Base-by-base conservation (phyloP, 2,797 vertebrate species). In the Megaceryle alcyon region DNA sequence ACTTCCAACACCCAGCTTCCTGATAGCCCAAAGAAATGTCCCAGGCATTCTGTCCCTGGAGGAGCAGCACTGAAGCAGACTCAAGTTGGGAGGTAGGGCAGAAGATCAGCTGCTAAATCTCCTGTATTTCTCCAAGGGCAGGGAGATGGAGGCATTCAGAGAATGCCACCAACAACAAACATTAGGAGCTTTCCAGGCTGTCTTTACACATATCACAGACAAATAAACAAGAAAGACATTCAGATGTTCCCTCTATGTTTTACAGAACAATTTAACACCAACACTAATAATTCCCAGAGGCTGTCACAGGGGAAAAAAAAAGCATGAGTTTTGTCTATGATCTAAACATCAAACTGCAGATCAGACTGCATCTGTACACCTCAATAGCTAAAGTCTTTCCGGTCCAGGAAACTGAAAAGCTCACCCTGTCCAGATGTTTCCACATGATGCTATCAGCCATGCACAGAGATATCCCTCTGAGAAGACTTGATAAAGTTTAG, bases 281-380 rank as follows among this genome's bases (percentile, higher is more conserved):
- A 57, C 70, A 68, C 51, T 56, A 92, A 51, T 69, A 84, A 87
- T 66, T 90, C 92, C 78, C 91, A 90, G 85, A 80, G 85, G 77
- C 33, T 66, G 28, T 31, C 76, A 81, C 29, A 10, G 44, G 20
- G 31, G 3, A 2, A 48, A 66, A 60, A 60, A 85, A 84, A 72
- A 39, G 19, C 29, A 31, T 23, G 13, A 76, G 28, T 79, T 86
- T 51, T 77, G 73, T 44, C 86, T 88, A 39, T 82, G 77, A 85
- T 68, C 88, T 94, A 33, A 95, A 92, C 88, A 96, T 95, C 90
- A 96, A 94, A 95, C 90, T 87, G 68, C 70, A 85, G 90, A 91
- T 87, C 88, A 71, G 68, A 12, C 92, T 75, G 6, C 83, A 96
- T 94, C 86, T 95, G 94, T 60, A 81, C 59, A 77, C 70, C 91